Percentiles rank a stretch among this genome's conserved stretches.
These are phyloP conservation scores for Lepisosteus osseus DNA, from an alignment of 2,113 vertebrate species.

Conservation along the genomic window DNA sequence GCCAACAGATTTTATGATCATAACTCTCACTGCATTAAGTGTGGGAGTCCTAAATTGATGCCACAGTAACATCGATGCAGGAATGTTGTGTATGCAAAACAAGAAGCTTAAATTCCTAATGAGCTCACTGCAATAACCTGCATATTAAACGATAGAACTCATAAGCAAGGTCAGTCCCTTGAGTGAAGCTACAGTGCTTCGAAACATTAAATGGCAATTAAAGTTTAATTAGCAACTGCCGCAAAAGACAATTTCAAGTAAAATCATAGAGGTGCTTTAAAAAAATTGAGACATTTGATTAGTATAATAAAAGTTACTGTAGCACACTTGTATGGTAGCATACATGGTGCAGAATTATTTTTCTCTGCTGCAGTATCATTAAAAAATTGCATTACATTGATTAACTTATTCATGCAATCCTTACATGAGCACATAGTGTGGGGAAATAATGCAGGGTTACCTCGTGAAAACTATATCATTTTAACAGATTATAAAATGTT, in stretches of 20 bases:
- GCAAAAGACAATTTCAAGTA: slow-evolving; percentile 33
- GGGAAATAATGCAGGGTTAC: too few relatives aligned
- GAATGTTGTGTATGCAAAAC: slow-evolving; percentile 32
- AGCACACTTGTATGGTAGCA: neutral
- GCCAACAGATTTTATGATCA: slow-evolving; percentile 22
- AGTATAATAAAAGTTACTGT: slow-evolving; percentile 22
- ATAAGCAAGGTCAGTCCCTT: slow-evolving; percentile 31
- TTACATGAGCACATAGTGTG: too few relatives aligned
- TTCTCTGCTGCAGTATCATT: too few relatives aligned
- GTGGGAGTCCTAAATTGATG: slow-evolving; percentile 15
- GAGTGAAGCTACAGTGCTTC: slow-evolving; percentile 17
- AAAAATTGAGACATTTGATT: slow-evolving; percentile 29
- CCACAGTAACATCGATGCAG: slow-evolving; percentile 9
- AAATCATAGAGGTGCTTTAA: too few relatives aligned
- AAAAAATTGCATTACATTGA: too few relatives aligned
- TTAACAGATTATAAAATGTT: too few relatives aligned
- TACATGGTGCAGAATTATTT: neutral
- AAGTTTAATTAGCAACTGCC: slow-evolving; percentile 50
- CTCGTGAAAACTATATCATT: too few relatives aligned
- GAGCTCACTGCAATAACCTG: slow-evolving; percentile 37
- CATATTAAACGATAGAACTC: slow-evolving; percentile 40
- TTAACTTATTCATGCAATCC: too few relatives aligned
- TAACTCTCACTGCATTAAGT: slow-evolving; percentile 28
- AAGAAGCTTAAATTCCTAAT: slow-evolving; percentile 47
- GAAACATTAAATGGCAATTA: neutral